Evolutionary conservation across 2,113 vertebrate genomes (phyloP).

Genomic region (Anolis sagrei): DNA sequence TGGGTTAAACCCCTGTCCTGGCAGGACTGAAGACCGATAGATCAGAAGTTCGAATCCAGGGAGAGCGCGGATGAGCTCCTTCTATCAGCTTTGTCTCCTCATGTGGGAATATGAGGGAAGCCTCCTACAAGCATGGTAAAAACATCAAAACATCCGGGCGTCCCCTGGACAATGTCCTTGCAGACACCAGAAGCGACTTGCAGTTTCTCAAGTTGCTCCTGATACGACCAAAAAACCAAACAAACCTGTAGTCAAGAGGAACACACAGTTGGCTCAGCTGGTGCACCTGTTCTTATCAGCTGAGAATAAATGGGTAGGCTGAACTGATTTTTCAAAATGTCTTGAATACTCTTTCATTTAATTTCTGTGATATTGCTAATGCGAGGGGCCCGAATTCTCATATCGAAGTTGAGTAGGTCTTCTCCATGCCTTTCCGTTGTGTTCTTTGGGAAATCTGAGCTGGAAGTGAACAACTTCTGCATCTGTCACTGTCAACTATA

Average conservation of each 20-base stretch:
- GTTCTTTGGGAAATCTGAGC: background rate
- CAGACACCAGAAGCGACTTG: too few species aligned
- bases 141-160: too few species aligned
- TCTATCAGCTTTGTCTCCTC: too few species aligned
- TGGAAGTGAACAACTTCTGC: background rate
- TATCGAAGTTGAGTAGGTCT: background rate
- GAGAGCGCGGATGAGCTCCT: too few species aligned
- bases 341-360: background rate
- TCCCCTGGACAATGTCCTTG: too few species aligned
- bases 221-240: too few species aligned
- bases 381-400: background rate
- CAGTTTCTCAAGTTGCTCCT: too few species aligned
- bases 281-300: background rate
- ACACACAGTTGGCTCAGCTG: background rate
- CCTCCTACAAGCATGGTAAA: too few species aligned
- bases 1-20: too few species aligned
- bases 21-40: too few species aligned
- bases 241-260: background rate
- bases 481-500: constrained; percentile 35
- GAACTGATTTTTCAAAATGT: background rate
- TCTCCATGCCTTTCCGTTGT: constrained; percentile 15
- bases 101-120: too few species aligned
- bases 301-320: background rate
- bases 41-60: too few species aligned
- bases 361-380: background rate